Base-by-base conservation (phyloP, 2,797 vertebrate genomes). In the Anomalospiza imberbis region DNA sequence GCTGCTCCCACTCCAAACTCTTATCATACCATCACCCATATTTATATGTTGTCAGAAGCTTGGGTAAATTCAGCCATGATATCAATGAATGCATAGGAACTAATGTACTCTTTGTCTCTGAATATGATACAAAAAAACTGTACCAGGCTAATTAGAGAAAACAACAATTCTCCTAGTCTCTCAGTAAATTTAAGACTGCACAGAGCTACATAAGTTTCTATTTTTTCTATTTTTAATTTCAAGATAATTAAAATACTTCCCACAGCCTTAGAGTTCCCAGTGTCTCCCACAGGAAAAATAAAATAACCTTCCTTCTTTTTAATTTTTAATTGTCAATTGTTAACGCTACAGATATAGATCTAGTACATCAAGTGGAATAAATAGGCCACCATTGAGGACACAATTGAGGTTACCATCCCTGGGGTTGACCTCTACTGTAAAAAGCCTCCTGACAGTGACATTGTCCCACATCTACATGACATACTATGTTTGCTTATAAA, bases 161-260 rank as follows among this genome's bases (percentile, higher is more conserved):
- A 89, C 74, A 84, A 26, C 7, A 79, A 53, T 54, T n/a, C 28
- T 89, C 29, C 25, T 50, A 73, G 28, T 58, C 28, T 31, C 53
- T 51, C 42, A 61, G 71, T 61, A 91, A 78, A 85, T 92, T 81
- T 77, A 79, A 55, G 63, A 57, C 48, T 75, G 16, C 19, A 77
- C 28, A 24, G 65, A 90, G 42, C 70, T 80, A 51, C 29, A 38
- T 71, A 71, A 57, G 54, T 89, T 75, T 22, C 78, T 96, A 83
- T 91, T 88, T 93, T 89, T 75, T 22, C 78, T 96, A 83, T 91
- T 88, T 93, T 94, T 85, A 85, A 90, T 76, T 94, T 92, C 70
- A 89, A 71, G 87, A 94, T 90, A 93, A 95, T 96, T 93, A 94
- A 94, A 94, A 86, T 70, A 70, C 42, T 94, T 83, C 70, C 85